Base-by-base conservation (phyloP, 2,888 invertebrate species). In the Odontomyia ornata region DNA sequence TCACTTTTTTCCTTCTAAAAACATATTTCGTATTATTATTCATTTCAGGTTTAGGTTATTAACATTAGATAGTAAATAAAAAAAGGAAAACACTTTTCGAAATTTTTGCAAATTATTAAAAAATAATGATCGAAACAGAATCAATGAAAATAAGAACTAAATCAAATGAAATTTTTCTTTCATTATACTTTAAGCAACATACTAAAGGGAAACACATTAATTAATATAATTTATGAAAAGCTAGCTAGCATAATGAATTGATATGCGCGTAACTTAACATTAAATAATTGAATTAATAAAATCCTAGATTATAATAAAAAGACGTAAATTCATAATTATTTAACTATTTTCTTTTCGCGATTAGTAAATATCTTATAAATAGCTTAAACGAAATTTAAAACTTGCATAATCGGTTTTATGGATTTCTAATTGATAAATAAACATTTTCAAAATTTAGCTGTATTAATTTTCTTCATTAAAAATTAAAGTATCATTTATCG, bases 11-110 rank as follows among this genome's bases (percentile, higher is more conserved):
- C 76, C 78, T 80, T 79, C 71, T 75, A 72, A 80, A 81, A 73
- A 80, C 77, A 80, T 79, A 79, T 80, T 80, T 79, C 79, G 79
- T 81, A 80, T 79, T 80, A 80, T 79, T 80, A 80, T 82, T 81
- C 80, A 79, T 82, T 81, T 80, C 82, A 82, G 82, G 82, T 82
- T 82, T 82, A 82, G 82, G 81, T 81, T 80, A 80, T 81, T 82
- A 80, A 82, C 82, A 69, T 69, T 69, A 69, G 69, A 69, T 69
- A 69, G 69, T 69, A 69, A 69, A 69, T 69, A 69, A 46, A 69
- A 25, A 46, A 11, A 36, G 5, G 9, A 5, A 36, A 36, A 36
- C 30, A 36, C 18, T n/a, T 36, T 36, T 36, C 9, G 5, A 36
- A 36, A 36, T 5, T 36, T 36, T 5, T 9, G 36, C 36, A 36